A percentile compares a stretch with the other conserved stretches of the same genome.
Evolutionary conservation across 2,113 vertebrate species (phyloP).

Genomic region (Nerophis lumbriciformis): DNA sequence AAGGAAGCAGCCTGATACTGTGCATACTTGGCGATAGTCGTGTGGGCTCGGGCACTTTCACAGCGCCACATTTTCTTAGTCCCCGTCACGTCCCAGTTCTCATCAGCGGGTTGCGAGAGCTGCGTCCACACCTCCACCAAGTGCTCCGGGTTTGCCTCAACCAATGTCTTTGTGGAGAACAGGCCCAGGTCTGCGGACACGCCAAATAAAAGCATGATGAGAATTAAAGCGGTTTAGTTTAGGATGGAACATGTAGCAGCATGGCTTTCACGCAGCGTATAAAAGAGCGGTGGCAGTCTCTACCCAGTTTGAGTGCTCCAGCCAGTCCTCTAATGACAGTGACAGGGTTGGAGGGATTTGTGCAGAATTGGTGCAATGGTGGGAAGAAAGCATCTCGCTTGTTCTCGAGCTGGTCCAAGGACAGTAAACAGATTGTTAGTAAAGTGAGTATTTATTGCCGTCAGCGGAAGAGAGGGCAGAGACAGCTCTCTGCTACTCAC

Average conservation of each 20-base stretch:
- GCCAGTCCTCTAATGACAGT: constrained; percentile 99
- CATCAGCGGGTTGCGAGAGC: constrained; percentile 91
- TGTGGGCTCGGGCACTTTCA: constrained; percentile 91
- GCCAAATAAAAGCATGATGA: neutral
- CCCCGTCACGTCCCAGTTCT: constrained; percentile 96
- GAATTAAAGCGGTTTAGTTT: neutral
- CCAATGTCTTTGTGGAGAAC: constrained; percentile 97
- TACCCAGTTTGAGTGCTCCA: constrained; percentile 91
- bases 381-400: constrained; percentile 99
- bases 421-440: constrained; percentile 11
- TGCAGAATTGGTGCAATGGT: constrained; percentile 98
- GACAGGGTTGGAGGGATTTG: constrained; percentile 97
- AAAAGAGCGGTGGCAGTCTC: neutral
- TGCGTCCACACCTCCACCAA: constrained; percentile 97
- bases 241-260: neutral
- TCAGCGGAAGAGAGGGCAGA: neutral
- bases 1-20: constrained; percentile 98
- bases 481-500: constrained; percentile 74
- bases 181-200: constrained; percentile 84
- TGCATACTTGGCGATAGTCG: constrained; percentile 98
- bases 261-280: neutral
- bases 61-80: constrained; percentile 96
- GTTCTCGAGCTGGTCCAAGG: constrained; percentile 87
- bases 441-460: neutral
- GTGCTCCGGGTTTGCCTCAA: constrained; percentile 97